These are phyloP conservation scores for Heterohyrax brucei DNA, from an alignment of 2,797 vertebrate genomes.

Conservation along the genomic window DNA sequence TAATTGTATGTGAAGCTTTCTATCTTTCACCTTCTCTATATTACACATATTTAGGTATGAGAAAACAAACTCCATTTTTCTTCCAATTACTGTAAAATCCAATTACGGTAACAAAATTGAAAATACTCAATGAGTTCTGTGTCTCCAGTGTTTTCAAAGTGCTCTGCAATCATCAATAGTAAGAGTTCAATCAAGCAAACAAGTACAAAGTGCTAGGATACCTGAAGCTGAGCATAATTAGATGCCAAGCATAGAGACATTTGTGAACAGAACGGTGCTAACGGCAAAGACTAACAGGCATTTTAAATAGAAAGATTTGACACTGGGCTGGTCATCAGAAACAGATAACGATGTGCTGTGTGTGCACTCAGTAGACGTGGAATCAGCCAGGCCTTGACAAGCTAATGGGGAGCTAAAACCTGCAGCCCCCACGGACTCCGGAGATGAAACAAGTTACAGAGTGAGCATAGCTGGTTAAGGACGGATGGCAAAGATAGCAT, in stretches of 20 bases:
- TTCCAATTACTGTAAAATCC: conserved; percentile 62
- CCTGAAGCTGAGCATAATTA: conserved; percentile 71
- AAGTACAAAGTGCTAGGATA: conserved; percentile 31
- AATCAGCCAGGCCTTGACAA: not conserved
- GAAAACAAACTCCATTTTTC: not conserved
- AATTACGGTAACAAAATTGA: conserved; percentile 58
- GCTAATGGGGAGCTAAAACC: conserved; percentile 35
- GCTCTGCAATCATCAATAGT: conserved; percentile 60
- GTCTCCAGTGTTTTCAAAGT: conserved; percentile 58
- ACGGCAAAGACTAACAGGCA: conserved; percentile 50
- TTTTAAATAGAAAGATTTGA: conserved; percentile 65
- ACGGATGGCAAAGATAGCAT: not conserved
- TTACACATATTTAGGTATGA: not conserved
- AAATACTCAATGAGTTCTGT: conserved; percentile 28
- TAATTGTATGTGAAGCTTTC: not conserved
- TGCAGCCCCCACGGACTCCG: not conserved
- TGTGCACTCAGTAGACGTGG: conserved; percentile 23
- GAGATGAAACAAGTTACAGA: not conserved
- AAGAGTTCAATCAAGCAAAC: conserved; percentile 59
- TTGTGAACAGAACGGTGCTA: conserved; percentile 72
- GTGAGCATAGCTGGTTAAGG: not conserved
- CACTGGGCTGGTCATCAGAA: conserved; percentile 27
- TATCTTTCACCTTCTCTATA: not conserved
- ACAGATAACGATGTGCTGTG: not conserved
- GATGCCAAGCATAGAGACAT: conserved; percentile 72